Evolutionary conservation across 30 jellyfish, hydroid and myxozoan species (phyloP).

Genomic region (Aurelia aurita): DNA sequence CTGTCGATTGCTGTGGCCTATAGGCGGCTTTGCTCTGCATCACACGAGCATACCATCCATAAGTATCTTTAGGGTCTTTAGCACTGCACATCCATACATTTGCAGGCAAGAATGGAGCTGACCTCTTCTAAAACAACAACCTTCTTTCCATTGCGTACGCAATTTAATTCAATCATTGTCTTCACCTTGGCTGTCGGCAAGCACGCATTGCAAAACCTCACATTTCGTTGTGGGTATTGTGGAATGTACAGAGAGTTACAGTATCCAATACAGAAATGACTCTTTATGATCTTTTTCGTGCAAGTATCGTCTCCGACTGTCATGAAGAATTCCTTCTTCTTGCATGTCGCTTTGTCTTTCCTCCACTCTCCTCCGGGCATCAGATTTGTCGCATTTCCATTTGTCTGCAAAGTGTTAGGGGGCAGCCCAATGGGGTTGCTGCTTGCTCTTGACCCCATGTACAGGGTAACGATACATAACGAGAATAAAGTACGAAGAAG

Average conservation of each 20-base stretch:
- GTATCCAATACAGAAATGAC: conserved; percentile 63
- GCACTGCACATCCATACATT: conserved; percentile 61
- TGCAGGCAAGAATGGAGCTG: conserved; percentile 31
- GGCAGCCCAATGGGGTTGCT: no score
- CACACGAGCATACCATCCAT: background rate
- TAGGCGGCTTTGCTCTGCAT: no score
- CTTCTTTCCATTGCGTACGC: conserved; percentile 52
- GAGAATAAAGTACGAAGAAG: background rate
- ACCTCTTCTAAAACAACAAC: conserved; percentile 19
- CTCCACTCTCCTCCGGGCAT: conserved; percentile 57
- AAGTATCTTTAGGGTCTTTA: background rate
- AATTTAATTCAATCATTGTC: conserved; percentile 48
- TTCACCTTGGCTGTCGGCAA: conserved; percentile 41
- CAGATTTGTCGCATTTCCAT: conserved; percentile 40
- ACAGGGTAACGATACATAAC: no score
- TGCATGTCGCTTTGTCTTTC: conserved; percentile 48
- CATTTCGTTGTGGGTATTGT: conserved; percentile 45
- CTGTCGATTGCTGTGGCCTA: conserved; percentile 32
- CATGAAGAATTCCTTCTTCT: conserved; percentile 45
- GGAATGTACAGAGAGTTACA: conserved; percentile 82
- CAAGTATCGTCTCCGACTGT: conserved; percentile 50
- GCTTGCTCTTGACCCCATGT: no score
- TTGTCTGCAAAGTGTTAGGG: conserved; percentile 25
- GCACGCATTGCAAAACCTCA: conserved; percentile 82
- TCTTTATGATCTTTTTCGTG: conserved; percentile 31